phyloP scores from a whole-genome alignment of 2,797 vertebrate species.

The Gadopsis marmoratus region DNA sequence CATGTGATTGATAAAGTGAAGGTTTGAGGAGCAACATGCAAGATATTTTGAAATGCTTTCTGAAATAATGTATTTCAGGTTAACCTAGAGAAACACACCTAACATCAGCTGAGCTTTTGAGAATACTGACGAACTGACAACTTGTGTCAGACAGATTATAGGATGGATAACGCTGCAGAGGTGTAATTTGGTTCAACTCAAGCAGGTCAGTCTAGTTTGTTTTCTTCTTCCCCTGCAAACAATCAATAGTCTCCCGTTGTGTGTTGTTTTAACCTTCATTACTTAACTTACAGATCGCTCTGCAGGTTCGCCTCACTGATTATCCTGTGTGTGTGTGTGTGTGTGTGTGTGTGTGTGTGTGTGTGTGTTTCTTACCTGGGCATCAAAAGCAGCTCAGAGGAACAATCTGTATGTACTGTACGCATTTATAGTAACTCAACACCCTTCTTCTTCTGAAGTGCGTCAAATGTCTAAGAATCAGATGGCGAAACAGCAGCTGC shows the following conservation, averaged over 20 bases:
- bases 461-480: slow-evolving; percentile 37
- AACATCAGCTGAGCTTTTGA: not conserved
- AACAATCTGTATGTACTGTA: not conserved
- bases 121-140: not conserved
- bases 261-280: slow-evolving; percentile 28
- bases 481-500: slow-evolving; percentile 43
- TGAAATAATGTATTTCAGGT: not conserved
- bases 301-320: slow-evolving; percentile 4
- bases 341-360: not conserved
- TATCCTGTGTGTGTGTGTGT: not conserved
- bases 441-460: slow-evolving; percentile 25
- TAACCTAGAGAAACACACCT: not conserved
- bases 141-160: not conserved
- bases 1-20: not conserved
- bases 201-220: not conserved
- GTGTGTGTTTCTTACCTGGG: slow-evolving; percentile 62
- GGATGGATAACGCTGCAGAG: not conserved
- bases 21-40: not conserved
- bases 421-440: not conserved
- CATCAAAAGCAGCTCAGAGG: slow-evolving; percentile 28
- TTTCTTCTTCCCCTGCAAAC: slow-evolving; percentile 18
- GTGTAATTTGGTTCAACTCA: slow-evolving; percentile 1
- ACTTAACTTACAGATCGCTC: not conserved
- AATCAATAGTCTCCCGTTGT: slow-evolving; percentile 30
- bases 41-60: not conserved